Conservation (phyloP, 2,797 vertebrate genomes). For the Poeciliopsis gracilis region DNA sequence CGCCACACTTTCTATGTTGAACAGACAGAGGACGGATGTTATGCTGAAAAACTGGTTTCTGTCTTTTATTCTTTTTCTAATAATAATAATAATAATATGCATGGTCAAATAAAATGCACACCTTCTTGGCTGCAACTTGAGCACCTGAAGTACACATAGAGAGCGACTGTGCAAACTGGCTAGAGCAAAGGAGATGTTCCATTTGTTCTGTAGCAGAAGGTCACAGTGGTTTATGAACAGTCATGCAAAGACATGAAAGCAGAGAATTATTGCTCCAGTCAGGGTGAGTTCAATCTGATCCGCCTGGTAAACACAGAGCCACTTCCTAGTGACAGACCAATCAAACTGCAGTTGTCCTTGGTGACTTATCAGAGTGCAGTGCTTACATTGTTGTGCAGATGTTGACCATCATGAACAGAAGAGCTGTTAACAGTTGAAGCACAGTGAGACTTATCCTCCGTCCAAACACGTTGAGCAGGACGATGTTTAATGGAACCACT, state of each 20-base stretch:
- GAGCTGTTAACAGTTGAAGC: constrained; percentile 84
- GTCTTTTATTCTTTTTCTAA: not conserved
- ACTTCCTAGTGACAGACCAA: not conserved
- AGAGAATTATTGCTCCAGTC: not conserved
- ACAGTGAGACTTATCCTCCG: constrained; percentile 83
- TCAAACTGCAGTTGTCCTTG: not conserved
- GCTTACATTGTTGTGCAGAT: constrained; percentile 91
- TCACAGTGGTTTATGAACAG: not conserved
- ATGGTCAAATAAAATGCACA: not conserved
- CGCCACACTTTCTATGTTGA: not conserved
- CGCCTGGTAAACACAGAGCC: not conserved
- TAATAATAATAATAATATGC: not conserved
- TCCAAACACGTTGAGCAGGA: constrained; percentile 87
- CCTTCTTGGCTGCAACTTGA: not conserved
- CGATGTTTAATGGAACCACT: constrained; percentile 93
- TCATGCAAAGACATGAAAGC: not conserved
- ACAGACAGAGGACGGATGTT: not conserved
- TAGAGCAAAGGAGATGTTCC: not conserved
- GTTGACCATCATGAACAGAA: constrained; percentile 90
- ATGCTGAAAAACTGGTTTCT: not conserved
- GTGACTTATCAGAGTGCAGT: not conserved
- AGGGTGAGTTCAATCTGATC: not conserved
- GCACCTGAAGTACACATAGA: not conserved
- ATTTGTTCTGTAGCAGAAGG: not conserved
- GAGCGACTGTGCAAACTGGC: not conserved